Evolutionary conservation across 2,888 invertebrate genomes (phyloP), one percentile per base, ranked within the genome.

Genomic region (Melinaea menophilus): DNA sequence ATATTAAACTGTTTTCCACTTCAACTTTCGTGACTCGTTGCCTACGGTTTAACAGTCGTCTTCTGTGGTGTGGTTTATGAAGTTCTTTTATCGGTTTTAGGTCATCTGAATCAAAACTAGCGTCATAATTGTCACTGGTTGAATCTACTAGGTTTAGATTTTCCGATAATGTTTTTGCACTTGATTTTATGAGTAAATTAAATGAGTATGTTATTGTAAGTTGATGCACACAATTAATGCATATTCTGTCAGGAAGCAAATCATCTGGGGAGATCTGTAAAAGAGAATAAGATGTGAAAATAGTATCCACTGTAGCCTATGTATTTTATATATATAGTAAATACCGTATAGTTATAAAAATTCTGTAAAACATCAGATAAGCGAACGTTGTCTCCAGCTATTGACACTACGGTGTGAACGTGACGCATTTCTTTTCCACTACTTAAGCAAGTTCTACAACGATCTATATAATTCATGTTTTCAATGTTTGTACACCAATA

Each of bases 171-270:
- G 79, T 84, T 72, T 78, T 84, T 31, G 80, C 72, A 72, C 79
- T 88, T n/a, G 80, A 73, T 66, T 90, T 85, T 70, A 90, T 84
- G 3, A 90, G 81, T 2, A 78, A 71, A 79, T 91, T 90, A 71
- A 91, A 91, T 2, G 90, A 88, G 73, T 89, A 86, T 34, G 90
- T 89, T 45, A 89, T 78, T 31, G 86, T 90, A 5, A 91, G 80
- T 48, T 90, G 90, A 66, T 88, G 85, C 37, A 88, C 84, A 72
- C 91, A 91, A 67, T 79, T 84, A 58, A 88, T 85, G 69, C 91
- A 91, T 37, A 91, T 77, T 51, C 80, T 82, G 55, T 84, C 79
- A 13, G 90, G 89, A 66, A 78, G 71, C 5, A 77, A 71, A 46
- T 86, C 84, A 60, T 84, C 78, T 37, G 72, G 69, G 31, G 75